Evolutionary conservation across 2,113 vertebrate species (phyloP), one percentile per base, ranked within the genome.

Genomic region (Xenopus borealis): DNA sequence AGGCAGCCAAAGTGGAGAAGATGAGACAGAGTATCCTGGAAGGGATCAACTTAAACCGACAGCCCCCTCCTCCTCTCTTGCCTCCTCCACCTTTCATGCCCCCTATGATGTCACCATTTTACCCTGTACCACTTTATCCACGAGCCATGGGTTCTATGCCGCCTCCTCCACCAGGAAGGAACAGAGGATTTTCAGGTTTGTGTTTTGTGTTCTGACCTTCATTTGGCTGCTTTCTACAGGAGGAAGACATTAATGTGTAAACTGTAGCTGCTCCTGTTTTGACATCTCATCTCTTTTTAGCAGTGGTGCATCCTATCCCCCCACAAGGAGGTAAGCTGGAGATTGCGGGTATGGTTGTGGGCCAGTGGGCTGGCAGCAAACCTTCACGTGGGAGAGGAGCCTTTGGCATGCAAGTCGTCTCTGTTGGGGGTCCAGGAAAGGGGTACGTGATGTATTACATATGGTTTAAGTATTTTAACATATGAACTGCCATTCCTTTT

Each of bases 271-370:
- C 18, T 13, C 12, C 9, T 40, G 4, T 47, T 20, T 0, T 13
- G 17, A 13, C 64, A 55, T 52, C 10, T 12, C 12, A 66, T 65
- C 2, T 59, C 7, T 67, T 33, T 74, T n/a, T 23, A 46, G 30
- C 64, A 96, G 95, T 93, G 71, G 87, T 96, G 72, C 94, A 95
- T 88, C 92, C 94, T 72, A 95, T 97, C 72, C 93, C 94, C 16
- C 92, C 94, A 61, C 95, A 97, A 84, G 95, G 95, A 82, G 95
- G 95, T 79, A 96, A 97, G 83, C 83, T 97, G 85, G 93, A 97
- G 83, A 97, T 97, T 18, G 95, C 95, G 7, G 94, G 94, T 40
- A 97, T 96, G 95, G 95, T 96, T 23, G 95, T 96, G n/a, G 95
- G 95, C 65, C 95, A 96, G 82, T 97, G 95, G 95, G 94, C 95